phyloP scores from a whole-genome alignment of 2,888 invertebrate species.

The Meiosimyza decipiens region DNA sequence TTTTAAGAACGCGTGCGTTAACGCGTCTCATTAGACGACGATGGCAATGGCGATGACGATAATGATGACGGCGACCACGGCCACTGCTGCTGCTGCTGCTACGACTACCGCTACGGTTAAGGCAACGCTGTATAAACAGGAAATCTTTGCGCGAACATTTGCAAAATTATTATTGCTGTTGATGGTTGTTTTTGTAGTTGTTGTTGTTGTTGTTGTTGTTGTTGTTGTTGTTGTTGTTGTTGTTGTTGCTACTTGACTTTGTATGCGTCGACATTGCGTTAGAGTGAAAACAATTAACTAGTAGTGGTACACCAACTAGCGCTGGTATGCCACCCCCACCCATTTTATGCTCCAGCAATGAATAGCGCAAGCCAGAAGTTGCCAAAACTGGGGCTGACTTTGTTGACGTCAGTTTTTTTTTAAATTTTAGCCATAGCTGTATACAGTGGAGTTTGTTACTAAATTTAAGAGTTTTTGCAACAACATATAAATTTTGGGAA shows the following conservation, averaged over 20 bases:
- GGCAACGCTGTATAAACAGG: slow-evolving; percentile 6
- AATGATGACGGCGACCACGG: not conserved
- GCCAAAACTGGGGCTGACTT: too few relatives aligned
- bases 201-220: too few relatives aligned
- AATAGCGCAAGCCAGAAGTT: not conserved
- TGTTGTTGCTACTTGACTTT: not conserved
- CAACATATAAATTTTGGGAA: too few relatives aligned
- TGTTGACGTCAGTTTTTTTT: too few relatives aligned
- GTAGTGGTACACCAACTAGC: too few relatives aligned
- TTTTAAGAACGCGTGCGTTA: slow-evolving; percentile 2
- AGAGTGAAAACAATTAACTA: slow-evolving; percentile 8
- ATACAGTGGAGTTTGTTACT: too few relatives aligned
- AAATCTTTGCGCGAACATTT: slow-evolving; percentile 24
- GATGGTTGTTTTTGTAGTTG: too few relatives aligned
- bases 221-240: slow-evolving; percentile 14
- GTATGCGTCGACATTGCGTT: not conserved
- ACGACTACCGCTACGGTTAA: not conserved
- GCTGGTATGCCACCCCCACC: too few relatives aligned
- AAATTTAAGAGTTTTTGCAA: too few relatives aligned
- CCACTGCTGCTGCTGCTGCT: not conserved
- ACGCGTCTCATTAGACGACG: slow-evolving; percentile 28
- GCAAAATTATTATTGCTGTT: slow-evolving; percentile 12
- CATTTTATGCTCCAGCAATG: too few relatives aligned
- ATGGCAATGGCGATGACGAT: not conserved
- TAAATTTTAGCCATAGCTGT: too few relatives aligned